These are phyloP conservation scores for Leptinotarsa tumamoca DNA, from an alignment of 2,888 invertebrate genomes.

Conservation along the genomic window DNA sequence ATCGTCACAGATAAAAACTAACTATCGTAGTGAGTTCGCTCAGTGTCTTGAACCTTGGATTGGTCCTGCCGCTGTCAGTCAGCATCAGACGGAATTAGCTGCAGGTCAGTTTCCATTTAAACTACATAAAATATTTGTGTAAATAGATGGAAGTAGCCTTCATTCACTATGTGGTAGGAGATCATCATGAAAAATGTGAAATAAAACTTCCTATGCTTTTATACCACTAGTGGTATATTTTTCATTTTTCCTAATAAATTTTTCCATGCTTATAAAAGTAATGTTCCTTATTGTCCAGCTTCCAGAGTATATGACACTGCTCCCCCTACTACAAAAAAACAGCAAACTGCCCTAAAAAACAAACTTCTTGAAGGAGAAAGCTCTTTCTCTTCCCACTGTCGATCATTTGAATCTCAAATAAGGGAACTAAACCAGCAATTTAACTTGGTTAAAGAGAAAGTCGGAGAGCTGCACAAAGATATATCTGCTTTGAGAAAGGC, in stretches of 20 bases:
- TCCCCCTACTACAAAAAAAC: conserved; percentile 63
- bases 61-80: conserved; percentile 65
- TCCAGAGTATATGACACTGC: conserved; percentile 62
- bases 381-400: conserved; percentile 74
- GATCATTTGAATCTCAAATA: conserved; percentile 71
- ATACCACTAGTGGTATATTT: not conserved
- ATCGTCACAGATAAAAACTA: conserved; percentile 69
- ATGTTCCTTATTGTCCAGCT: conserved; percentile 45
- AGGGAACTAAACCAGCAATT: conserved; percentile 74
- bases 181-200: not conserved
- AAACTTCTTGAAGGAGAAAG: conserved; percentile 69
- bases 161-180: too few relatives aligned
- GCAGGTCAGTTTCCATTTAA: conserved; percentile 59
- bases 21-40: conserved; percentile 75
- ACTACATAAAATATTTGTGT: too few relatives aligned
- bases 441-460: conserved; percentile 72
- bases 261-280: not conserved
- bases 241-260: not conserved
- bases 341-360: conserved; percentile 62
- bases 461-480: conserved; percentile 77
- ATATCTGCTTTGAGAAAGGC: conserved; percentile 73
- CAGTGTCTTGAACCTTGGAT: conserved; percentile 74
- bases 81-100: conserved; percentile 64
- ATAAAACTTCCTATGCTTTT: not conserved
- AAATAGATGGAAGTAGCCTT: too few relatives aligned